phyloP scores from a whole-genome alignment of 2,888 invertebrate genomes.

The Eristalis intricaria region DNA sequence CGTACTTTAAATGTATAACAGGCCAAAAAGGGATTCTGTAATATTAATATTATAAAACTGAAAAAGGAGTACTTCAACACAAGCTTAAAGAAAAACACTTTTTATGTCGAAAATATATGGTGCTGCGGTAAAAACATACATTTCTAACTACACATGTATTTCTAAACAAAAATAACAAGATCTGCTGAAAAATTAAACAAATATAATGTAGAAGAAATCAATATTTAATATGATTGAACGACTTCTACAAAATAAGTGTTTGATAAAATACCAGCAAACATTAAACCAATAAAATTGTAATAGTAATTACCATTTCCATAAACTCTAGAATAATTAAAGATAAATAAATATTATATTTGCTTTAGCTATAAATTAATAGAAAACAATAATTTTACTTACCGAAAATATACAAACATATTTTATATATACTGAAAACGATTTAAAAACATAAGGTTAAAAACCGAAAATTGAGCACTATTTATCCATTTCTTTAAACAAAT shows the following conservation, averaged over 20 bases:
- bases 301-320: conserved; percentile 73
- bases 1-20: conserved; percentile 15
- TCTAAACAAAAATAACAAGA: conserved; percentile 73
- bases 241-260: conserved; percentile 42
- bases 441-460: conserved; percentile 44
- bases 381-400: conserved; percentile 73
- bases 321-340: conserved; percentile 73
- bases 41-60: conserved; percentile 60
- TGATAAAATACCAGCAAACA: conserved; percentile 48
- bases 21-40: conserved; percentile 10
- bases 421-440: conserved; percentile 59
- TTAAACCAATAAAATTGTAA: conserved; percentile 58
- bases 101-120: conserved; percentile 48
- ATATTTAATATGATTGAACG: conserved; percentile 24
- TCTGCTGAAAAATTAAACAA: conserved; percentile 73
- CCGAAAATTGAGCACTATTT: conserved; percentile 55
- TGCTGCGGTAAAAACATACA: conserved; percentile 57
- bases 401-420: conserved; percentile 69
- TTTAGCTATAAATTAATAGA: conserved; percentile 67
- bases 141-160: conserved; percentile 60
- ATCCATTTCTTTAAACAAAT: conserved; percentile 43
- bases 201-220: conserved; percentile 63
- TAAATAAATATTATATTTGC: conserved; percentile 41
- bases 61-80: conserved; percentile 57
- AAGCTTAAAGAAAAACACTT: conserved; percentile 48